These are phyloP conservation scores for Yponomeuta malinellus DNA, from an alignment of 2,888 invertebrate genomes.

Conservation along the genomic window DNA sequence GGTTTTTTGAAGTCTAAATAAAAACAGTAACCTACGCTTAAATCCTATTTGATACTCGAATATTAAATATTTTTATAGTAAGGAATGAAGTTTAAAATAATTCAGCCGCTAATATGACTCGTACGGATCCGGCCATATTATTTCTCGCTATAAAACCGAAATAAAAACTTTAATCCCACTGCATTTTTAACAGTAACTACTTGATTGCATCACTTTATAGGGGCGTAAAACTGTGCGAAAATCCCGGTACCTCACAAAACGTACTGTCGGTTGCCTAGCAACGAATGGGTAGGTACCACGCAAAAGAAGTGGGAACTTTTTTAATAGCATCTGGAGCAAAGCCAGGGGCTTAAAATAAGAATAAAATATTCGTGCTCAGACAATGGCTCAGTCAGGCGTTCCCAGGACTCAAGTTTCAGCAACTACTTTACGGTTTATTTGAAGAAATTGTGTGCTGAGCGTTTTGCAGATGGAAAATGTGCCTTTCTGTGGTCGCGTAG, in stretches of 20 bases:
- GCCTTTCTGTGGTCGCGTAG: no score
- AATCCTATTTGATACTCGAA: no score
- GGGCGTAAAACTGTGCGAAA: constrained; percentile 4
- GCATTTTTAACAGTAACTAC: not conserved
- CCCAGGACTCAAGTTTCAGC: not conserved
- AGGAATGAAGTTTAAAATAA: no score
- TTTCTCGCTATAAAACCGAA: not conserved
- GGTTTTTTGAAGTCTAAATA: no score
- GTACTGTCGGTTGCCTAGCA: constrained; percentile 24
- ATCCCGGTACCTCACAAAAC: constrained; percentile 17
- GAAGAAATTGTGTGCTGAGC: not conserved
- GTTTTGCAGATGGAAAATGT: no score
- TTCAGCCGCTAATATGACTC: no score
- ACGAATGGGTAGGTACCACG: constrained; percentile 20
- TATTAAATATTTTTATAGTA: no score
- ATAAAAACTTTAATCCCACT: not conserved
- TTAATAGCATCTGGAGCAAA: constrained; percentile 36
- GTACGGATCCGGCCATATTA: not conserved
- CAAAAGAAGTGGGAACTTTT: constrained; percentile 34
- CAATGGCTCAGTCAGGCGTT: constrained; percentile 26
- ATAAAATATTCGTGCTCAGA: constrained; percentile 24
- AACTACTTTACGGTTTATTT: not conserved
- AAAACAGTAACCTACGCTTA: no score
- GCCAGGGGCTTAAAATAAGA: constrained; percentile 28
- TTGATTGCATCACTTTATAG: not conserved